Base-by-base conservation (phyloP, 1,140 invertebrate genomes). In the Lordiphosa collinella region DNA sequence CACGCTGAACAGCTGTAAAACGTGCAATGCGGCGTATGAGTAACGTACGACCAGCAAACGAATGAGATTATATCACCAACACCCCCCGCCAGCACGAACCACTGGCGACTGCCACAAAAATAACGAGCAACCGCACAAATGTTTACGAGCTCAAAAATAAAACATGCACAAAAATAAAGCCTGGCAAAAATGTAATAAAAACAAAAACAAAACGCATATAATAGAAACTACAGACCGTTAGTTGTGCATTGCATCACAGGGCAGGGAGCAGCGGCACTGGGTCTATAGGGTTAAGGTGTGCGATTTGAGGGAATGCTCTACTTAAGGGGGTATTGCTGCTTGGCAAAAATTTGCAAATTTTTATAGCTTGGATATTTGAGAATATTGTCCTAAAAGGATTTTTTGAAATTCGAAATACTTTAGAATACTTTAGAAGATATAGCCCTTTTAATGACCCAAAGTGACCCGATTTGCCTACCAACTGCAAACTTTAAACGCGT, bases 141-240 rank as follows among this genome's bases (percentile, higher is more conserved):
- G 61, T 78, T 78, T 78, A 78, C 73, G 67, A 78, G 73, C 47
- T 48, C 35, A 50, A 54, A 25, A 72, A 73, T 57, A 73, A 62
- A 62, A 54, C 41, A 64, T 52, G 51, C 63, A 56, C 47, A 63
- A 41, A 55, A 53, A 51, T 63, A 50, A 56, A 47, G 44, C 56
- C 40, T 29, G 48, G 41, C 16, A 48, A 52, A 52, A 70, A 60
- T 40, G 53, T 53, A 41, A 57, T 60, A 61, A 51, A 18, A 36
- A 18, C n/a, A n/a, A 18, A 3, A 31, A 49, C 5, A 47, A 44
- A 51, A 65, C 43, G 25, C 40, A 25, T 9, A 32, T 37, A 12
- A 54, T 7, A 31, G 2, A 31, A 31, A 11, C 12, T 1, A 25
- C 4, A 12, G 14, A 41, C 37, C 10, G 46, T 40, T 52, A 60